A percentile compares a stretch with the other conserved stretches of the same genome.
Evolutionary conservation across 2,797 vertebrate species (phyloP).

Genomic region (Thalassophryne amazonica): DNA sequence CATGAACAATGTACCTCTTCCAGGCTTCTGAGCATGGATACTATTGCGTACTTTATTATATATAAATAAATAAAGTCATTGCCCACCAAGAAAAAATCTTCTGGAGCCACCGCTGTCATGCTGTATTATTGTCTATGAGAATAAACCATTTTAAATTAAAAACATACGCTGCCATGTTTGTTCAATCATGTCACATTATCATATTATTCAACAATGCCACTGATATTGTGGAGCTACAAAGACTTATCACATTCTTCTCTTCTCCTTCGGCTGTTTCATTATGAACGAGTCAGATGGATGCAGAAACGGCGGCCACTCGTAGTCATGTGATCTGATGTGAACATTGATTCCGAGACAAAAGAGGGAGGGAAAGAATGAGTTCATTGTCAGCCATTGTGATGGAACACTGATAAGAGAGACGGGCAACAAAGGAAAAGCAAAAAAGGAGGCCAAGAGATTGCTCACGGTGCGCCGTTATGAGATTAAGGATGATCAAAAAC

Average conservation of each 20-base stretch:
- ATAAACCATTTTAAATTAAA: too few species aligned
- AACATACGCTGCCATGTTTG: too few species aligned
- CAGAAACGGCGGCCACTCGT: conserved; percentile 1
- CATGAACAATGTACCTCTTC: too few species aligned
- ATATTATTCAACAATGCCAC: not conserved
- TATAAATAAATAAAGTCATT: too few species aligned
- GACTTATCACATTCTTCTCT: not conserved
- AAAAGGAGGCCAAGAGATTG: not conserved
- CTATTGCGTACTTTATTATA: too few species aligned
- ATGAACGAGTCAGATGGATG: conserved; percentile 2
- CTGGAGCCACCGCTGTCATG: too few species aligned
- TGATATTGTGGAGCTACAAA: not conserved
- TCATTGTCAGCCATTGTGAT: conserved; percentile 49
- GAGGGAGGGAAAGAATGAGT: conserved; percentile 37
- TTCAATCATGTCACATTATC: too few species aligned
- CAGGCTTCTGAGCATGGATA: too few species aligned
- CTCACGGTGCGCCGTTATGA: not conserved
- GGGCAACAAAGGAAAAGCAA: conserved; percentile 22
- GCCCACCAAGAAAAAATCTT: too few species aligned
- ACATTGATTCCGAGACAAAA: conserved; percentile 30
- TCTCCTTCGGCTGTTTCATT: not conserved
- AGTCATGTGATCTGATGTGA: conserved; percentile 31
- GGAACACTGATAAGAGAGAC: conserved; percentile 46
- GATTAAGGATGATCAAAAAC: not conserved
- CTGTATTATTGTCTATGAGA: too few species aligned